phyloP scores from a whole-genome alignment of 2,113 vertebrate genomes.

The Xiphophorus hellerii region DNA sequence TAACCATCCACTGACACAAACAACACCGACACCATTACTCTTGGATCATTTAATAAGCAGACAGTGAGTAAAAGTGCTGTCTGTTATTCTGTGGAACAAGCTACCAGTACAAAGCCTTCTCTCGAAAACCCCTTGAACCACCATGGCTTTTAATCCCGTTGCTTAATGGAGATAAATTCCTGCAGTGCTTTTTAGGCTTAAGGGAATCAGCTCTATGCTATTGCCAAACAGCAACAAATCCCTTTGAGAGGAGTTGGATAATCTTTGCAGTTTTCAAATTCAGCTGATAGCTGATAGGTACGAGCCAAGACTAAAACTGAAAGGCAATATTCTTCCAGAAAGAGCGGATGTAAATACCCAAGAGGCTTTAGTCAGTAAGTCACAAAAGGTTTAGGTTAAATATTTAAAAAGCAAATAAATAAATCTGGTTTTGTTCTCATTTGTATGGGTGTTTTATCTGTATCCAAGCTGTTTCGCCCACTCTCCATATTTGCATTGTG shows the following conservation, averaged over 20 bases:
- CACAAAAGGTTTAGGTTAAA: not conserved
- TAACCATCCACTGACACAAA: conserved; percentile 24
- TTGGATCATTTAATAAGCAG: conserved; percentile 48
- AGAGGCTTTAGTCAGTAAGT: not conserved
- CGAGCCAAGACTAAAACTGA: conserved; percentile 19
- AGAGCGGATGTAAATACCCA: not conserved
- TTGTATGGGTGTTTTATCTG: not conserved
- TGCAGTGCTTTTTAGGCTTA: conserved; percentile 64
- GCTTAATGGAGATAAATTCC: conserved; percentile 74
- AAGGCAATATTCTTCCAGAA: not conserved
- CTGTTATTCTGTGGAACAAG: conserved; percentile 15
- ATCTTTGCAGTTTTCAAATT: conserved; percentile 58
- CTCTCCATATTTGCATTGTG: not conserved
- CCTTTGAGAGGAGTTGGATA: conserved; percentile 51
- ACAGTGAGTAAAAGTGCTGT: conserved; percentile 41
- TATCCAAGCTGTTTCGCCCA: not conserved
- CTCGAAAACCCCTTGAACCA: conserved; percentile 54
- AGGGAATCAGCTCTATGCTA: conserved; percentile 54
- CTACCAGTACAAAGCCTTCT: conserved; percentile 28
- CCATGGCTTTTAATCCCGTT: conserved; percentile 69
- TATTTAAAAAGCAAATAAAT: not conserved
- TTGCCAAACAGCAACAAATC: conserved; percentile 70
- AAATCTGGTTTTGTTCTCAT: not conserved
- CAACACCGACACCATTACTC: conserved; percentile 30
- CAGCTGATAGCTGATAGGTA: conserved; percentile 41